Percentiles rank a stretch among this genome's conserved stretches.
Conservation (phyloP, 2,113 vertebrate species). For the Chrysemys picta region DNA sequence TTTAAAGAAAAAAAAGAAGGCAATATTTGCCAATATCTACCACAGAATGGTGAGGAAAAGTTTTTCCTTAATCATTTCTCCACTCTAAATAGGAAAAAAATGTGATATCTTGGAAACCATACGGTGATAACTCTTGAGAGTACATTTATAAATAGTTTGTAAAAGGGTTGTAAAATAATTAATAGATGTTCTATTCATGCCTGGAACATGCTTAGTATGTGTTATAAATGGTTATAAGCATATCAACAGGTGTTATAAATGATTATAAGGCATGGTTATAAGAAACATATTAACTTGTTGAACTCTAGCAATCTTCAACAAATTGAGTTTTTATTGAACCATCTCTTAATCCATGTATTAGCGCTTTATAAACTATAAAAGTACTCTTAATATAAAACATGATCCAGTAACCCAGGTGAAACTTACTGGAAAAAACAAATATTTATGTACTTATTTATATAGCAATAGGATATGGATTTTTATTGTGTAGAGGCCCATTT, state of each 20-base stretch:
- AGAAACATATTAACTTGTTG: background rate
- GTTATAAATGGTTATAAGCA: background rate
- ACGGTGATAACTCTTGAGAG: background rate
- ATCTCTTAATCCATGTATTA: background rate
- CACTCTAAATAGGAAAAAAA: background rate
- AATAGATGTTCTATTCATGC: background rate
- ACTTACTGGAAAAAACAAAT: background rate
- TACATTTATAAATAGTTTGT: background rate
- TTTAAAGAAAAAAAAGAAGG: background rate
- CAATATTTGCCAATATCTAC: background rate
- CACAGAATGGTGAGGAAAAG: background rate
- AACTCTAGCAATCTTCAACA: background rate
- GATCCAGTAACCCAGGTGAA: background rate
- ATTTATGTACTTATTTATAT: background rate
- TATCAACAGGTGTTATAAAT: background rate
- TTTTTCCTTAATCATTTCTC: background rate
- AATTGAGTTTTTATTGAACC: background rate
- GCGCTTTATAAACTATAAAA: background rate
- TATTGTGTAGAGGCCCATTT: background rate
- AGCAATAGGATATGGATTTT: background rate
- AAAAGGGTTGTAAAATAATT: background rate
- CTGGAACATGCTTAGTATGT: background rate
- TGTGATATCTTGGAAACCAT: background rate
- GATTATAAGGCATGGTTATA: rapidly evolving
- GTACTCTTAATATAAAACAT: background rate